Conservation (phyloP, 30 jellyfish, hydroid and myxozoan species). For the Aurelia aurita region DNA sequence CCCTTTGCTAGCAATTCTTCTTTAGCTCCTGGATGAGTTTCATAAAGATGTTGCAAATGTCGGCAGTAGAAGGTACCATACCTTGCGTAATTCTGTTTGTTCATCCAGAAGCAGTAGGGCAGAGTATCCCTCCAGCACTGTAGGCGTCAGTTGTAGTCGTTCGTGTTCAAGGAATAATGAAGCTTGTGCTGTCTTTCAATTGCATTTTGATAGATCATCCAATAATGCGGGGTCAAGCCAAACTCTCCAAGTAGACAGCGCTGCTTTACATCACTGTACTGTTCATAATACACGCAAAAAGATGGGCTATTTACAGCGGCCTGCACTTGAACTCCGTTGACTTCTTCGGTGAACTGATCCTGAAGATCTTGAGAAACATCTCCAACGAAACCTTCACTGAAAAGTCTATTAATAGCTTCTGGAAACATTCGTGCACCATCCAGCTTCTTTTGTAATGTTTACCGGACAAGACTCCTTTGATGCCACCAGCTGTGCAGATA, state of each 20-base stretch:
- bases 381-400: neutral
- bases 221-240: constrained; percentile 14
- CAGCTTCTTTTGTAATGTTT: constrained; percentile 52
- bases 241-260: neutral
- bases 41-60: neutral
- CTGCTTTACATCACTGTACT: neutral
- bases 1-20: constrained; percentile 21
- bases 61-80: constrained; percentile 30
- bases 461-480: constrained; percentile 21
- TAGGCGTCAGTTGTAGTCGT: neutral
- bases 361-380: neutral
- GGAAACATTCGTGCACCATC: constrained; percentile 47
- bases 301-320: neutral
- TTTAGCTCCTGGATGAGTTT: constrained; percentile 33
- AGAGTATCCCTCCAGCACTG: constrained; percentile 11
- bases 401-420: constrained; percentile 4
- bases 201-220: neutral
- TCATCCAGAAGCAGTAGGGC: constrained; percentile 4
- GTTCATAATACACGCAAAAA: neutral
- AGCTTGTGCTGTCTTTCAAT: constrained; percentile 2
- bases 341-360: neutral
- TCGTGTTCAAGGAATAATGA: neutral
- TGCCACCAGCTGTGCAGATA: constrained; percentile 46
- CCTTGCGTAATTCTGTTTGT: constrained; percentile 23
- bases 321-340: neutral